A percentile compares a stretch with the other conserved stretches of the same genome.
phyloP scores from a whole-genome alignment of 1,140 invertebrate species.

The Plectus sambesii region DNA sequence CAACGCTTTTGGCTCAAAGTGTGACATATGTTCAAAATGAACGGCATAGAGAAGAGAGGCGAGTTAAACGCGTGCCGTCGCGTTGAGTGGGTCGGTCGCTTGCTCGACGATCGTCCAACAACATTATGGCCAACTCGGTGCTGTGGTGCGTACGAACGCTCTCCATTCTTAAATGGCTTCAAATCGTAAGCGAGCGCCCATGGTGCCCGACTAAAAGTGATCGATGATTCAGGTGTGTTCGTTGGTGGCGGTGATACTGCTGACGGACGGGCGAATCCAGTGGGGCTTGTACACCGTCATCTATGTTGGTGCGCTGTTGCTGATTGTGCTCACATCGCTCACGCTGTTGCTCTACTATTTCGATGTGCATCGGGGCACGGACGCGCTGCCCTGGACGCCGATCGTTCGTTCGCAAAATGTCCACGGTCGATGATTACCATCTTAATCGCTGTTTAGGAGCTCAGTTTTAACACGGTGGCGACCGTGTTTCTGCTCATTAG shows the following conservation, averaged over 20 bases:
- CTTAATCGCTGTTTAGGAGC: slow-evolving; percentile 22
- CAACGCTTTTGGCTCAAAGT: too few relatives aligned
- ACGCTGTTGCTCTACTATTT: slow-evolving; percentile 27
- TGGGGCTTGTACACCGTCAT: slow-evolving; percentile 29
- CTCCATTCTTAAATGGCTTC: slow-evolving; percentile 12
- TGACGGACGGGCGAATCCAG: slow-evolving; percentile 25
- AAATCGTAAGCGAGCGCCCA: slow-evolving; percentile 9
- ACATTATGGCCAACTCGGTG: slow-evolving; percentile 19
- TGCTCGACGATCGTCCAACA: too few relatives aligned
- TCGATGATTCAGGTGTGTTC: slow-evolving; percentile 22
- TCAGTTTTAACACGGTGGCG: slow-evolving; percentile 22
- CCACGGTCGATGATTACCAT: slow-evolving; percentile 4
- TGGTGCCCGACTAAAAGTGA: too few relatives aligned
- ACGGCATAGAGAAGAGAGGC: too few relatives aligned
- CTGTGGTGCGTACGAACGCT: slow-evolving; percentile 13
- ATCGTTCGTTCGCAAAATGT: slow-evolving; percentile 19
- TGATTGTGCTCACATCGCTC: slow-evolving; percentile 23
- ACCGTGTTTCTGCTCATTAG: slow-evolving; percentile 21
- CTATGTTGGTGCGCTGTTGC: slow-evolving; percentile 24
- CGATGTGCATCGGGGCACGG: slow-evolving; percentile 17
- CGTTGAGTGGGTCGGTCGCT: too few relatives aligned
- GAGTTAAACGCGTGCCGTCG: too few relatives aligned
- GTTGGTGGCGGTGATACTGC: slow-evolving; percentile 25
- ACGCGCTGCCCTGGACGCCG: slow-evolving; percentile 19
- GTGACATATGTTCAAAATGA: too few relatives aligned